A percentile compares a stretch with the other conserved stretches of the same genome.
Conservation (phyloP, 1,140 invertebrate genomes). For the Pseudachorutes palmiensis region DNA sequence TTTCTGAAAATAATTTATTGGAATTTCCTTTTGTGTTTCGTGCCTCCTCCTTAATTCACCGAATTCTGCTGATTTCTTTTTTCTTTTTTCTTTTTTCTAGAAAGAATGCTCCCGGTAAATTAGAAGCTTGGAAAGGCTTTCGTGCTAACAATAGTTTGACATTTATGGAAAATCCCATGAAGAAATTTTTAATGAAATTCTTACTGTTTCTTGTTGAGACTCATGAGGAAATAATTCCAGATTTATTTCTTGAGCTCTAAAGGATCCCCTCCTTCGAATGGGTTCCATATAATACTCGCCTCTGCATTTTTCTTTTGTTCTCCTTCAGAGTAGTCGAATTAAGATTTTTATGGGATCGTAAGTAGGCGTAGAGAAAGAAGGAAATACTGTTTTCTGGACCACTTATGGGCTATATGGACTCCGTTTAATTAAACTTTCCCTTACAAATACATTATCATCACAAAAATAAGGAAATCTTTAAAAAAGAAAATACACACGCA, state of each 20-base stretch:
- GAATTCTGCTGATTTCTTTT: too few species aligned
- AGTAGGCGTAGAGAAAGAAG: not conserved
- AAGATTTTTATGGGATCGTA: not conserved
- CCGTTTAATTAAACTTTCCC: conserved; percentile 23
- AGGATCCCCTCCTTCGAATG: not conserved
- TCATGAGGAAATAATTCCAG: not conserved
- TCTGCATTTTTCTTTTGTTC: not conserved
- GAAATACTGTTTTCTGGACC: not conserved
- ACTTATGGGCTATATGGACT: not conserved
- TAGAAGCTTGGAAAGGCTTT: too few species aligned
- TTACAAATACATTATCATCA: not conserved
- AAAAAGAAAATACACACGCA: too few species aligned
- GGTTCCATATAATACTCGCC: not conserved
- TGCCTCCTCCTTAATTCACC: too few species aligned
- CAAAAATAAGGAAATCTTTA: too few species aligned
- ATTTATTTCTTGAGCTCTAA: not conserved
- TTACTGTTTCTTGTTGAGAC: too few species aligned
- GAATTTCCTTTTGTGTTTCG: too few species aligned
- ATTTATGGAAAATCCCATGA: not conserved
- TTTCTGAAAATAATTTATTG: too few species aligned
- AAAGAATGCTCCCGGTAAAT: too few species aligned
- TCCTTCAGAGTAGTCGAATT: not conserved
- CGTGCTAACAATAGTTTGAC: not conserved
- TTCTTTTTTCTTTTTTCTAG: too few species aligned
- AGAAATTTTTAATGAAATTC: not conserved